Evolutionary conservation across 2,113 vertebrate species (phyloP), one percentile per base, ranked within the genome.

Genomic region (Monopterus albus): DNA sequence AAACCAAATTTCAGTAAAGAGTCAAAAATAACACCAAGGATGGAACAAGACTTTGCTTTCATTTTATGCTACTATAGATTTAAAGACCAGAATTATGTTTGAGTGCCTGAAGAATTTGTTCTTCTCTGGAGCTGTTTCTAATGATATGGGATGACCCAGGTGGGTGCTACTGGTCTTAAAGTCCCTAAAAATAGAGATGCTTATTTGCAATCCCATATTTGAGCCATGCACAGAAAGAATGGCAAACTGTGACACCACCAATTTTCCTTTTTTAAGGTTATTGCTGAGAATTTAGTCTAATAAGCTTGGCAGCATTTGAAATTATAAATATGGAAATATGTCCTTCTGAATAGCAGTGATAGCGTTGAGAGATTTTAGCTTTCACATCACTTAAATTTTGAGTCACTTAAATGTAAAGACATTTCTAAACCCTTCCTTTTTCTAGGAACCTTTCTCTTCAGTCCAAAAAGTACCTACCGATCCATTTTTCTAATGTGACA

Each of bases 151-250:
- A 31, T 74, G 81, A 82, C 64, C 78, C 63, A 82, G 58, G 72
- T 61, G 46, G 61, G 45, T 72, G 47, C 74, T 72, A 59, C 74
- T 78, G 53, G 31, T 76, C 64, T 78, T 82, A 85, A 71, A 78
- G 39, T 58, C 39, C 49, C 80, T 74, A 78, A 82, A 88, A 80
- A 80, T 78, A 88, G 52, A 80, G 75, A 86, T 62, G 69, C 58
- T 83, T 89, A 80, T 89, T 86, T 89, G 73, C 70, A 40, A 53
- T 79, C 59, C 79, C 74, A 66, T 58, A 86, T 68, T 60, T 79
- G 40, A 73, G 63, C 61, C 50, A 52, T 66, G 63, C 43, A 62
- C 55, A 66, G 36, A 81, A 57, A 76, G 58, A 71, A 81, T 77
- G 47, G 56, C 58, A 81, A 84, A 72, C 71, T 65, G 63, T 84